Evolutionary conservation across 2,113 vertebrate species (phyloP), one percentile per base, ranked within the genome.

Genomic region (Sigmodon hispidus): DNA sequence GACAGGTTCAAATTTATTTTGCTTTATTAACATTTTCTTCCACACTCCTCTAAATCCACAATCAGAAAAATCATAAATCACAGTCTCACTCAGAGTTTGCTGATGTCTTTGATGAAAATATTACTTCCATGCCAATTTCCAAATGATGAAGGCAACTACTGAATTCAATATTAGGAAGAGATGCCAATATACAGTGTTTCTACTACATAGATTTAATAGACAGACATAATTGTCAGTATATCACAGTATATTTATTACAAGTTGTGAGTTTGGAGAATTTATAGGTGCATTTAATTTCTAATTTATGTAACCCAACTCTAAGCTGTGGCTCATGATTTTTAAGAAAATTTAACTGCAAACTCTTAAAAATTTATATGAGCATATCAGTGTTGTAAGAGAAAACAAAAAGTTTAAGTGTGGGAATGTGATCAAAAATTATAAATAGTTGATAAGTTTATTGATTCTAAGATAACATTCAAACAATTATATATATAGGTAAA

Each of bases 21-120:
- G 48, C 34, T 81, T 96, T 89, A 81, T 86, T 94, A 91, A 89
- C 72, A 89, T 73, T 86, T 96, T 94, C 73, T 93, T 91, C 24
- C 75, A 11, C 36, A 79, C 12, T 69, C 79, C 76, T 36, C 61
- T 72, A 95, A 91, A 95, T 94, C 45, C 57, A 70, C 48, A 90
- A 79, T 95, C 36, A 72, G 2, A 29, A 73, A 87, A 89, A 95
- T 48, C 87, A 40, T 91, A 91, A 65, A 63, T 69, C 67, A 94
- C 1, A 65, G 26, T 55, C 3, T 26, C 84, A 50, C 48, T 55
- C 81, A 85, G 65, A 77, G 10, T 92, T 85, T 50, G 11, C 45
- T 65, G 59, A 90, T 83, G n/a, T 81, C 13, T 63, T 87, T 72
- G 40, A 73, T 85, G 29, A 91, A 96, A 93, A 48, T 72, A 57